A percentile compares a stretch with the other conserved stretches of the same genome.
Conservation (phyloP, 2,113 vertebrate species). For the Leptodactylus fuscus region DNA sequence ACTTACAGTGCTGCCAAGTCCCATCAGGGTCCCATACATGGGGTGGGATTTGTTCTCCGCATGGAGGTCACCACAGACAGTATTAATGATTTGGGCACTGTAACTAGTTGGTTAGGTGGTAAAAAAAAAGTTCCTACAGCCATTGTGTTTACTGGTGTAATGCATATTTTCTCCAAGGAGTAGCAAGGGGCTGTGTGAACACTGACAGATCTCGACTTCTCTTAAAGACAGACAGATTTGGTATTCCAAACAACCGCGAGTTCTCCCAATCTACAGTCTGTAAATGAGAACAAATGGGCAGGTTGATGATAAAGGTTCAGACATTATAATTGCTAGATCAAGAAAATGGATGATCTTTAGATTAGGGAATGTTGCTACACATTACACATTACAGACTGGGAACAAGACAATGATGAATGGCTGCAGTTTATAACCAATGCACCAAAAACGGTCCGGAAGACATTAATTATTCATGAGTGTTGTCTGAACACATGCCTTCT, state of each 20-base stretch:
- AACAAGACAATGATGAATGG: slow-evolving; percentile 57
- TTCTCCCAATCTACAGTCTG: neutral
- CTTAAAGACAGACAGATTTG: neutral
- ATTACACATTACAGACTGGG: slow-evolving; percentile 17
- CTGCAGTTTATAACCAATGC: slow-evolving; percentile 32
- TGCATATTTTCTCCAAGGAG: neutral
- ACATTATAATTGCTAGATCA: slow-evolving; percentile 39
- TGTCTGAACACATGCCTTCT: slow-evolving; percentile 61
- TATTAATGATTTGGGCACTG: too few relatives aligned
- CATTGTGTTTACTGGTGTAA: neutral
- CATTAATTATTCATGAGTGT: slow-evolving; percentile 66
- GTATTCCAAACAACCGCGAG: neutral
- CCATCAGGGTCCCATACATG: too few relatives aligned
- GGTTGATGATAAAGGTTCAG: slow-evolving; percentile 19
- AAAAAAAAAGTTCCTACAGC: neutral
- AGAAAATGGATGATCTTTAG: slow-evolving; percentile 50
- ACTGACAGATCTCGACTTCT: neutral
- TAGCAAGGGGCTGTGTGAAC: neutral
- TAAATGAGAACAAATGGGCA: slow-evolving; percentile 27
- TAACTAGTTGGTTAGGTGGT: neutral
- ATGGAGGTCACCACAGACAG: too few relatives aligned
- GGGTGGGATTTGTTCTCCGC: too few relatives aligned
- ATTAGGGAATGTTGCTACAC: slow-evolving; percentile 22
- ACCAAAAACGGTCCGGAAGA: slow-evolving; percentile 22
- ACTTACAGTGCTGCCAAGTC: too few relatives aligned